phyloP scores from a whole-genome alignment of 1,140 invertebrate genomes.

The Drosophila sp. region DNA sequence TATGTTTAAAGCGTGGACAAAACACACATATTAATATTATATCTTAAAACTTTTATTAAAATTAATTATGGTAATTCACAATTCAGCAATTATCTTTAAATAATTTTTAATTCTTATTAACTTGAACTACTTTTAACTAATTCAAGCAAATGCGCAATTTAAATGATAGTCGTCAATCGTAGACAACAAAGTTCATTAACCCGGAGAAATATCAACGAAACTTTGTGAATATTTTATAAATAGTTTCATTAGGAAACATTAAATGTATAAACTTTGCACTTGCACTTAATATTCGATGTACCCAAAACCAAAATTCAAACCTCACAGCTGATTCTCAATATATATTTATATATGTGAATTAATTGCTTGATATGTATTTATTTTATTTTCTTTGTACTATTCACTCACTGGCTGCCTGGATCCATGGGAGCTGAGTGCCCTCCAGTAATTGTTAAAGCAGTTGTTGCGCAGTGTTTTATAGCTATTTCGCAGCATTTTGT shows the following conservation, averaged over 20 bases:
- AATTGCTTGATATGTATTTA: background rate
- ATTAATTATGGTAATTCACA: no score
- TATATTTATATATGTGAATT: no score
- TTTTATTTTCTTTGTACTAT: conserved; percentile 1
- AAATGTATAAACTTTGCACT: no score
- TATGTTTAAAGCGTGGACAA: background rate
- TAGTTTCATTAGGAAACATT: no score
- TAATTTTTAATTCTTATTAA: background rate
- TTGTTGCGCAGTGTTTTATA: conserved; percentile 56
- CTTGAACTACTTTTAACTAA: no score
- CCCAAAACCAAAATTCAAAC: background rate
- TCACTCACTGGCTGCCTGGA: conserved; percentile 71
- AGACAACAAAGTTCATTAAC: conserved; percentile 17
- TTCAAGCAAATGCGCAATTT: background rate
- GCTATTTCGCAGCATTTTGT: conserved; percentile 71
- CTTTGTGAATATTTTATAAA: no score
- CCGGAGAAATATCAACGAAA: conserved; percentile 4
- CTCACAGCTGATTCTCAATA: conserved; percentile 1
- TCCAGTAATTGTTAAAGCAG: conserved; percentile 58
- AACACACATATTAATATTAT: no score
- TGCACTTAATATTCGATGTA: no score
- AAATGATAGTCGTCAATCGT: background rate
- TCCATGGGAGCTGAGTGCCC: conserved; percentile 62
- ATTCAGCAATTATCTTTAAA: no score
- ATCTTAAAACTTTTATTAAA: no score